phyloP scores from a whole-genome alignment of 2,888 invertebrate genomes.

The Mimas tiliae region DNA sequence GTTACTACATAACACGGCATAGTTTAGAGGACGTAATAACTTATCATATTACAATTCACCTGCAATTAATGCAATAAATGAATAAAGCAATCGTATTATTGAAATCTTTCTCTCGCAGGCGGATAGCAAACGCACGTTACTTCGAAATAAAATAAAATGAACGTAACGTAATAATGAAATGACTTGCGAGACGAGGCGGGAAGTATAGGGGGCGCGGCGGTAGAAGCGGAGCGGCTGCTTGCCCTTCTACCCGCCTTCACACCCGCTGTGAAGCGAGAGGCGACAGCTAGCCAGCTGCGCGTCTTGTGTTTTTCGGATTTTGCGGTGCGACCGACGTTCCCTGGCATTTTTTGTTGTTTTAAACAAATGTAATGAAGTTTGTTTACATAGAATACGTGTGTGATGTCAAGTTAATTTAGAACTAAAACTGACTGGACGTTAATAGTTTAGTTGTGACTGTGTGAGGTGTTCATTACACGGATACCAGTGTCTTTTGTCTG shows the following conservation, averaged over 20 bases:
- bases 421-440: conserved; percentile 44
- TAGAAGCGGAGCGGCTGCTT: conserved; percentile 58
- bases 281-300: conserved; percentile 76
- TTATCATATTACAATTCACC: conserved; percentile 6
- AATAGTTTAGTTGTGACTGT: conserved; percentile 60
- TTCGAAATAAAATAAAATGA: conserved; percentile 73
- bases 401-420: conserved; percentile 51
- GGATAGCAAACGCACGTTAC: conserved; percentile 45
- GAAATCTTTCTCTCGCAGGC: conserved; percentile 38
- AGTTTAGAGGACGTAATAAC: too few relatives aligned
- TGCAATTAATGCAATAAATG: conserved; percentile 2
- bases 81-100: background rate
- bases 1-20: too few relatives aligned
- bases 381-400: conserved; percentile 53
- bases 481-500: conserved; percentile 80
- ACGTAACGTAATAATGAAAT: conserved; percentile 71
- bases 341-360: conserved; percentile 64
- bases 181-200: conserved; percentile 73
- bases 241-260: conserved; percentile 64
- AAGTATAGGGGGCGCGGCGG: conserved; percentile 71
- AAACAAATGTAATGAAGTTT: conserved; percentile 62
- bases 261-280: conserved; percentile 75
- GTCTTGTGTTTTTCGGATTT: conserved; percentile 82
- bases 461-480: conserved; percentile 66
- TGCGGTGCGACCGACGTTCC: conserved; percentile 78